These are phyloP conservation scores for Platycheirus rosarum DNA, from an alignment of 2,888 invertebrate genomes.

Conservation along the genomic window DNA sequence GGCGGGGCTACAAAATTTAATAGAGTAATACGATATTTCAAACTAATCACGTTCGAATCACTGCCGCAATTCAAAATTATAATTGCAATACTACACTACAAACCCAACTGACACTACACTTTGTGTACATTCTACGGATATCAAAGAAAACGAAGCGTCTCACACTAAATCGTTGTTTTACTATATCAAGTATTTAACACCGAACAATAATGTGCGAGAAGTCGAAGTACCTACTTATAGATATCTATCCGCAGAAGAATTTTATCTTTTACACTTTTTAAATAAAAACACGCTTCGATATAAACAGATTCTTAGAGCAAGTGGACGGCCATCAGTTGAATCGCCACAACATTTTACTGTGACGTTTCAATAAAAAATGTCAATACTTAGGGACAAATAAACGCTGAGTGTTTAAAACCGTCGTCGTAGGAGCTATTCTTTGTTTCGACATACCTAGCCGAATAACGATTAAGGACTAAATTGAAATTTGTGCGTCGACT, in stretches of 20 bases:
- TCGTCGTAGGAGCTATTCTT: background rate
- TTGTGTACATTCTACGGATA: background rate
- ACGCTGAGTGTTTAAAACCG: too few species aligned
- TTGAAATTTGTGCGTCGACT: constrained; percentile 12
- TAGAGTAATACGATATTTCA: background rate
- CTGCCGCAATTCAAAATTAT: constrained; percentile 1
- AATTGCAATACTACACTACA: background rate
- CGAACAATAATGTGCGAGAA: background rate
- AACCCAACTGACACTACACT: constrained; percentile 6
- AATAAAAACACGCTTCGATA: constrained; percentile 14
- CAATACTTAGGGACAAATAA: too few species aligned
- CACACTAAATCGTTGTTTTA: background rate
- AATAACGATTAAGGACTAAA: constrained; percentile 59
- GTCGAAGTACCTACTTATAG: background rate
- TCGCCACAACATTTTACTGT: background rate
- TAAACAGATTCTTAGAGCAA: background rate
- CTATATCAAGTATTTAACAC: background rate
- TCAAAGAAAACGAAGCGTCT: background rate
- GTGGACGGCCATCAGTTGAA: background rate
- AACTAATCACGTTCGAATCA: constrained; percentile 6
- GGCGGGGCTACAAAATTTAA: background rate
- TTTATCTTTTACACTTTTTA: constrained; percentile 17
- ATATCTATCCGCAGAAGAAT: background rate
- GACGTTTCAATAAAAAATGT: too few species aligned
- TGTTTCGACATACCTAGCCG: constrained; percentile 16